Percentiles rank a stretch among this genome's conserved stretches.
phyloP scores from a whole-genome alignment of 2,888 invertebrate species.

The Leptarthrus brevirostris region DNA sequence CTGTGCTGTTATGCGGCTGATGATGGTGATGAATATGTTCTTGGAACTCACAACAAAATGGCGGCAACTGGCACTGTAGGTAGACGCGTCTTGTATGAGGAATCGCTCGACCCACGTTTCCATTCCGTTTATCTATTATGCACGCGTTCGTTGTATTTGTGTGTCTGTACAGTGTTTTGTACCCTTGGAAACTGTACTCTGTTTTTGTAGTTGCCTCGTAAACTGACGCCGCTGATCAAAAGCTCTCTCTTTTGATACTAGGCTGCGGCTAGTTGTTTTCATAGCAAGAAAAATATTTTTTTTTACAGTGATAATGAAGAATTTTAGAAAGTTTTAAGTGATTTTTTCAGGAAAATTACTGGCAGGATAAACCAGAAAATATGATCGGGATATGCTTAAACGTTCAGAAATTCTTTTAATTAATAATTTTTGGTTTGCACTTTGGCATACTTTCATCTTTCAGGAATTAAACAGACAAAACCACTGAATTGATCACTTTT shows the following conservation, averaged over 20 bases:
- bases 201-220: slow-evolving; percentile 1
- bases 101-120: slow-evolving; percentile 47
- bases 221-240: slow-evolving; percentile 35
- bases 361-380: not conserved
- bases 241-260: slow-evolving; percentile 29
- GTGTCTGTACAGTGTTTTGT: slow-evolving; percentile 23
- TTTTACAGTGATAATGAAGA: slow-evolving; percentile 11
- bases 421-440: not conserved
- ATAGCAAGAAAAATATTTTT: not conserved
- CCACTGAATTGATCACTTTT: not conserved
- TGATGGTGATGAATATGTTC: slow-evolving; percentile 44
- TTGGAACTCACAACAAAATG: slow-evolving; percentile 51
- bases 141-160: not conserved
- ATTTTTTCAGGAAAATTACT: not conserved
- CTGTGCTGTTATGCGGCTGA: slow-evolving; percentile 24
- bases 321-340: slow-evolving; percentile 1
- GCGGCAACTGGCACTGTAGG: slow-evolving; percentile 43
- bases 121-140: slow-evolving; percentile 41
- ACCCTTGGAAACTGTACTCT: slow-evolving; percentile 43
- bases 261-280: slow-evolving; percentile 1
- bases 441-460: not conserved
- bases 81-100: slow-evolving; percentile 32
- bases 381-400: not conserved
- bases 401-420: too few species aligned
- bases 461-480: slow-evolving; percentile 14